A percentile compares a stretch with the other conserved stretches of the same genome.
These are phyloP conservation scores for Cyclophora albipunctata DNA, from an alignment of 2,888 invertebrate species.

Conservation along the genomic window DNA sequence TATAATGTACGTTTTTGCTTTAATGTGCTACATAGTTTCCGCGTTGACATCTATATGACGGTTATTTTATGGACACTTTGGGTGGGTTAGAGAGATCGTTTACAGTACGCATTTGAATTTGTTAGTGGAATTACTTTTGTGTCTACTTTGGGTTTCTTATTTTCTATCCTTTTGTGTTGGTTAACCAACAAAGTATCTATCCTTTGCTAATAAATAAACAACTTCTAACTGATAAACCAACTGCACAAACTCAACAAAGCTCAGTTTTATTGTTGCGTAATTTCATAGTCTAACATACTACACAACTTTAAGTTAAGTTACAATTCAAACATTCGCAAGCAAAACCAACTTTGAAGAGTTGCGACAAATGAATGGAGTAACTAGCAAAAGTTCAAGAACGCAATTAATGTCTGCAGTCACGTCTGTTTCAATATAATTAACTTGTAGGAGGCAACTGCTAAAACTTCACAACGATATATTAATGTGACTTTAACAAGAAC, in stretches of 20 bases:
- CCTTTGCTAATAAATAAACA: no score
- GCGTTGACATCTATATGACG: constrained; percentile 13
- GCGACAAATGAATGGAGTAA: constrained; percentile 22
- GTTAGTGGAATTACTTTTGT: no score
- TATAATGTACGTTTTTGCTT: constrained; percentile 43
- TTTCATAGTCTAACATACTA: no score
- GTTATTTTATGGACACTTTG: background rate
- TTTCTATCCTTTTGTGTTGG: no score
- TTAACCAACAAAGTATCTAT: no score
- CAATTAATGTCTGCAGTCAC: constrained; percentile 21
- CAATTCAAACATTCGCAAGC: background rate
- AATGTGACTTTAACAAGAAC: no score
- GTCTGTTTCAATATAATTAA: constrained; percentile 13
- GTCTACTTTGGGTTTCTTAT: no score
- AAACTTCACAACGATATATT: background rate
- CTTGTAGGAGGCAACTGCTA: constrained; percentile 2
- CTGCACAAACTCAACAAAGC: no score
- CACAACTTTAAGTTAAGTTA: no score
- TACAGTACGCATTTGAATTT: background rate
- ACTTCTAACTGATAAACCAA: no score
- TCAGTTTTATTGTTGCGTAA: no score
- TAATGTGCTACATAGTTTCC: constrained; percentile 35
- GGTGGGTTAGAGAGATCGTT: background rate
- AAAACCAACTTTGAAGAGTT: constrained; percentile 5
- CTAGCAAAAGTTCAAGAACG: constrained; percentile 20